phyloP scores from a whole-genome alignment of 2,888 invertebrate genomes.

The Drosophila robusta region DNA sequence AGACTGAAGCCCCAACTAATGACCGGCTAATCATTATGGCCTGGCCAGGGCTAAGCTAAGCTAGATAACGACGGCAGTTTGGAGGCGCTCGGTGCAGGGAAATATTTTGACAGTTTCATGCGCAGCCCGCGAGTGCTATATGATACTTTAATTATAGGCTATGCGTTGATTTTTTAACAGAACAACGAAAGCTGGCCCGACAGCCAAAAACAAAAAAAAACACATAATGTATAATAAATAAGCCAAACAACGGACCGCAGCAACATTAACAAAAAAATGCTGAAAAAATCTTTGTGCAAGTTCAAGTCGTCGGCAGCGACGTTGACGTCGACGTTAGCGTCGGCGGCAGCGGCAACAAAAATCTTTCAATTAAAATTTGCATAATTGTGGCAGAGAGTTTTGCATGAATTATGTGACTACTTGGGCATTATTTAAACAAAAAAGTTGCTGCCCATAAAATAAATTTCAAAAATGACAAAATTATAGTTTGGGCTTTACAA shows the following conservation, averaged over 20 bases:
- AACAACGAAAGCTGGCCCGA: conserved; percentile 51
- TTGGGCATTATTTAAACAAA: conserved; percentile 73
- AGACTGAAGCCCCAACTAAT: conserved; percentile 61
- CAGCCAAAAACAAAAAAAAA: conserved; percentile 20
- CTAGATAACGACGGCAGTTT: conserved; percentile 68
- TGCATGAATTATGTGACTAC: conserved; percentile 80
- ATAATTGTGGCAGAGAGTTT: conserved; percentile 75
- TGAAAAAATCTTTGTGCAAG: conserved; percentile 63
- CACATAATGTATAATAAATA: conserved; percentile 68
- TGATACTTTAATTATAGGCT: conserved; percentile 79
- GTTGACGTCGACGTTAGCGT: conserved; percentile 22
- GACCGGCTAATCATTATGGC: conserved; percentile 78
- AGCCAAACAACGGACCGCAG: conserved; percentile 51
- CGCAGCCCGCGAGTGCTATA: conserved; percentile 77
- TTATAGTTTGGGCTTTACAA: conserved; percentile 73
- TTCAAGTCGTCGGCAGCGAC: conserved; percentile 36
- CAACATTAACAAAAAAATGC: conserved; percentile 34
- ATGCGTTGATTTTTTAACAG: conserved; percentile 68
- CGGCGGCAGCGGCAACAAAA: conserved; percentile 45
- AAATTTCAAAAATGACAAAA: conserved; percentile 79
- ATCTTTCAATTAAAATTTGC: conserved; percentile 80
- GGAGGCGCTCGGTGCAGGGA: conserved; percentile 46
- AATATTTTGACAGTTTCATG: conserved; percentile 80
- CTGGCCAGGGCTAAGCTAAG: conserved; percentile 44
- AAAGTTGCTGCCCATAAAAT: conserved; percentile 78